Conservation (phyloP, 2,113 vertebrate species). For the Crypturellus undulatus region DNA sequence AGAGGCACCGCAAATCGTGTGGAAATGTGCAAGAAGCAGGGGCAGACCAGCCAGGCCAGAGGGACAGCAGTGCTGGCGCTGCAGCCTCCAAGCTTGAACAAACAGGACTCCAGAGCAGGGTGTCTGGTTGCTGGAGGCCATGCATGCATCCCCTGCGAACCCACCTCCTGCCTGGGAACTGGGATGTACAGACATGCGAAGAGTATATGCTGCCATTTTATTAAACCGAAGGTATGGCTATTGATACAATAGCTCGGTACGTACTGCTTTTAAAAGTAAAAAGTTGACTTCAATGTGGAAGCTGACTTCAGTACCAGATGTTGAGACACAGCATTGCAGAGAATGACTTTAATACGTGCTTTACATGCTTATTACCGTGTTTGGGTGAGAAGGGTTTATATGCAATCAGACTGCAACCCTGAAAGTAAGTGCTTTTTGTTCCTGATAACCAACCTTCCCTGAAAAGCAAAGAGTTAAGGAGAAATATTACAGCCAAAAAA, state of each 20-base stretch:
- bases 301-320: neutral
- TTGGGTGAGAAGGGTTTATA: neutral
- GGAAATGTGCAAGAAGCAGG: neutral
- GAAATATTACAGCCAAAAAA: neutral
- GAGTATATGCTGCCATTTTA: neutral
- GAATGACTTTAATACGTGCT: neutral
- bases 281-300: neutral
- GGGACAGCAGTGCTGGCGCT: neutral
- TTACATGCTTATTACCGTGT: neutral
- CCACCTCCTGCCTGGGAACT: neutral
- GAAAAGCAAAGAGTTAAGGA: neutral
- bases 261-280: neutral
- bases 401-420: neutral
- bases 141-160: fast-evolving
- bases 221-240: neutral
- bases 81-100: neutral
- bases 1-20: neutral
- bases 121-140: fast-evolving
- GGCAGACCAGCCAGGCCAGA: neutral
- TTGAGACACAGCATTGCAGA: neutral
- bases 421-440: neutral
- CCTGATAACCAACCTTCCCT: neutral
- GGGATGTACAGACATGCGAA: neutral
- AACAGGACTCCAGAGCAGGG: fast-evolving
- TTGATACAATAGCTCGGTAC: neutral